phyloP scores from a whole-genome alignment of 2,888 invertebrate species.

The Tromatobia lineatoria region DNA sequence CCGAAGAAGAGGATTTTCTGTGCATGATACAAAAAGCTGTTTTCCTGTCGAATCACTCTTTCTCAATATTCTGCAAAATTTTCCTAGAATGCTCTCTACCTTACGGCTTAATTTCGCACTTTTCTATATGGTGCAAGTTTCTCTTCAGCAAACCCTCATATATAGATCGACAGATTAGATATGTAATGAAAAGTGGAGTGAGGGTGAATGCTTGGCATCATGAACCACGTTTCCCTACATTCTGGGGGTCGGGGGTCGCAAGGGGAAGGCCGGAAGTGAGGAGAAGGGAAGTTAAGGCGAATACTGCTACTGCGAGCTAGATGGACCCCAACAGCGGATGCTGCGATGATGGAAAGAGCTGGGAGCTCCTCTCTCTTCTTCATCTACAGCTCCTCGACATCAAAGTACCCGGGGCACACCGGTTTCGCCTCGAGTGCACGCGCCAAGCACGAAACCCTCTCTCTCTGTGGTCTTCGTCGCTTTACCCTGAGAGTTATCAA shows the following conservation, averaged over 20 bases:
- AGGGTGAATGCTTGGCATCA: conserved; percentile 38
- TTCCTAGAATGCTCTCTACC: conserved; percentile 7
- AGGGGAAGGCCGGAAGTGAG: conserved; percentile 26
- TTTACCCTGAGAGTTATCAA: conserved; percentile 24
- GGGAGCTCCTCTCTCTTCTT: background rate
- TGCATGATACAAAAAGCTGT: too few relatives aligned
- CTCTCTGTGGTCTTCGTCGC: background rate
- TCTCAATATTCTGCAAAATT: too few relatives aligned
- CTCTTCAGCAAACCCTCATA: conserved; percentile 37
- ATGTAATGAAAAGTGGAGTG: conserved; percentile 58
- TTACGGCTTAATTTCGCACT: conserved; percentile 14
- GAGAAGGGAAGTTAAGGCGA: conserved; percentile 10
- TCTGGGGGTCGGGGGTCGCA: conserved; percentile 24
- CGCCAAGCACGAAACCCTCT: conserved; percentile 12
- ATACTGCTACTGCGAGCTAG: conserved; percentile 5
- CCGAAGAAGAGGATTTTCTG: too few relatives aligned
- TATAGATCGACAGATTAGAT: conserved; percentile 76
- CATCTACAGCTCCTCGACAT: conserved; percentile 30
- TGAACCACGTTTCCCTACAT: conserved; percentile 17
- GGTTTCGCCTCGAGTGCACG: conserved; percentile 36
- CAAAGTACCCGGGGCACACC: conserved; percentile 51
- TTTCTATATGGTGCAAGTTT: conserved; percentile 39
- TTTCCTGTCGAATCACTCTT: too few relatives aligned
- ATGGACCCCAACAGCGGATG: conserved; percentile 26
- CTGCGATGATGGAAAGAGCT: conserved; percentile 36